Evolutionary conservation across 1,140 invertebrate genomes (phyloP).

Genomic region (Hormaphis cornu): DNA sequence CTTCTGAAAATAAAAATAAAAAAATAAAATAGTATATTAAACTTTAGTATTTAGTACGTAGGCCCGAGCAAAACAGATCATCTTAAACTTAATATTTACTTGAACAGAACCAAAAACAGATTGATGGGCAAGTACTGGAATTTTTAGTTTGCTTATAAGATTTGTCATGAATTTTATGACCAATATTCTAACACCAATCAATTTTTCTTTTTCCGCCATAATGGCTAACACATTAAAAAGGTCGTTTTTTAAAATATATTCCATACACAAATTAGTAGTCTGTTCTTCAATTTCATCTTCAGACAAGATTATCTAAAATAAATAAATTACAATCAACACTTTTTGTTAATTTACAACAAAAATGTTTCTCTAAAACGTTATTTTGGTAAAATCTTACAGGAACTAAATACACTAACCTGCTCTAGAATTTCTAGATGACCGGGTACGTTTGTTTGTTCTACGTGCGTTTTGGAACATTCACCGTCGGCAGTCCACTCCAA

Average conservation of each 20-base stretch:
- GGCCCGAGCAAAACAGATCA: too few relatives aligned
- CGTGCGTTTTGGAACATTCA: background rate
- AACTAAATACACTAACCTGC: background rate
- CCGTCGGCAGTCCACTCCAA: slow-evolving; percentile 20
- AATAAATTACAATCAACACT: too few relatives aligned
- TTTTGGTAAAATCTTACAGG: too few relatives aligned
- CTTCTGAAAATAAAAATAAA: background rate
- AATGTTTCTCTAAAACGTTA: too few relatives aligned
- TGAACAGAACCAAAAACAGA: background rate
- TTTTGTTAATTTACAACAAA: too few relatives aligned
- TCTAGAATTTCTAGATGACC: background rate
- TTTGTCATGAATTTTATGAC: slow-evolving; percentile 10
- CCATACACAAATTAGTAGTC: background rate
- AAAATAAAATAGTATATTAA: too few relatives aligned
- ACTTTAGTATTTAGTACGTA: background rate
- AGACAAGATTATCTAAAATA: background rate
- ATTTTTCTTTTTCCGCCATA: slow-evolving; percentile 27
- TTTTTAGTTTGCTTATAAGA: slow-evolving; percentile 9
- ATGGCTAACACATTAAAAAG: slow-evolving; percentile 2
- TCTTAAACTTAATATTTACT: background rate
- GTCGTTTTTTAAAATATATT: slow-evolving; percentile 5
- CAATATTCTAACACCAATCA: background rate
- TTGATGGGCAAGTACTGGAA: background rate
- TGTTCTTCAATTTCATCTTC: slow-evolving; percentile 12
- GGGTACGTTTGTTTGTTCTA: slow-evolving; percentile 1